Evolutionary conservation across 2,113 vertebrate genomes (phyloP), one percentile per base, ranked within the genome.

Genomic region (Prunella fulvescens): DNA sequence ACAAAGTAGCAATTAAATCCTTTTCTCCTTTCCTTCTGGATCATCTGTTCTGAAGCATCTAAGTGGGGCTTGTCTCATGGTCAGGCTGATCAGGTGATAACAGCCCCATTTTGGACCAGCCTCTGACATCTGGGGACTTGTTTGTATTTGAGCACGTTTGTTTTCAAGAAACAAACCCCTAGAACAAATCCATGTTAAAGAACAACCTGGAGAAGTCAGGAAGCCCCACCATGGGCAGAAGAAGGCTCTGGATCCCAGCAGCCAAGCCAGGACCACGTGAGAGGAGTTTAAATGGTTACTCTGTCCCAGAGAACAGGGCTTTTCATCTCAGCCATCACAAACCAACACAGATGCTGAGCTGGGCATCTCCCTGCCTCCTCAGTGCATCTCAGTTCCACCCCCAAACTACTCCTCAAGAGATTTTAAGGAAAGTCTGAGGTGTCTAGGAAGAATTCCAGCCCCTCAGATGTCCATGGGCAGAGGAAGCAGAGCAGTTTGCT

Each of bases 1-100:
- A 80, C 76, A 95, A 94, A 97, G 82, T 7, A 92, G 76, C 93
- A 96, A 92, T 96, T 95, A 92, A 92, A 88, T 84, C 11, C 45
- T 39, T 81, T 33, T 48, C 67, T 84, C 54, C 18, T 88, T 44
- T 69, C 81, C 74, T 60, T 86, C 70, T 70, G 69, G 72, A 61
- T 93, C 81, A 33, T 74, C 76, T 86, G 35, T 53, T 84, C 31
- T 69, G 26, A 64, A 84, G 44, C 25, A 37, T 33, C 56, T 24
- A 14, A 26, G 39, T 1, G 2, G 73, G 33, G 39, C 10, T 9
- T 2, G 3, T 48, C 31, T 35, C 2, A 3, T 33, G 60, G 39
- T 19, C 64, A 40, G 44, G 76, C 51, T 81, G 77, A n/a, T n/a
- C 44, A 22, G 62, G 45, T 13, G 57, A 45, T 13, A 54, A 15